These are phyloP conservation scores for Pseudorhombus dupliciocellatus DNA, from an alignment of 2,113 vertebrate species.

Conservation along the genomic window DNA sequence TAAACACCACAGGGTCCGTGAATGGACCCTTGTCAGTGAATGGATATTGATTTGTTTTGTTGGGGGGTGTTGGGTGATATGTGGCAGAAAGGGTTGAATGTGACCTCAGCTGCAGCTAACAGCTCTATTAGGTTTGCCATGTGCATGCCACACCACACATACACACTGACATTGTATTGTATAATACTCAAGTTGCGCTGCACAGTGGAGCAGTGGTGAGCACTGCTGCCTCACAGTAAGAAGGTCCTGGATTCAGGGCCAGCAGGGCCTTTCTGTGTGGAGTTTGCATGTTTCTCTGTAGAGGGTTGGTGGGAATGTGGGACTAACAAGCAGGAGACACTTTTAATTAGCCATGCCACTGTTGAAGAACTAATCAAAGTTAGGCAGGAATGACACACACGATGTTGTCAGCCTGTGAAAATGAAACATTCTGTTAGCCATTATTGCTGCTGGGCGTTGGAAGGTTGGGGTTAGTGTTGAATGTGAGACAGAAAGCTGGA, in stretches of 20 bases:
- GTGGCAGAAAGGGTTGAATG: constrained; percentile 2
- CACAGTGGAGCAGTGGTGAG: no score
- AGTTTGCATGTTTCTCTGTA: background rate
- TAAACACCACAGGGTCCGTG: constrained; percentile 13
- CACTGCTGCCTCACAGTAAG: no score
- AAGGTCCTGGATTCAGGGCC: no score
- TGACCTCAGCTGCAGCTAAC: constrained; percentile 28
- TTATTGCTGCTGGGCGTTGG: constrained; percentile 6
- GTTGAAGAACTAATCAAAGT: constrained; percentile 41
- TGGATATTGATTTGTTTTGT: constrained; percentile 32
- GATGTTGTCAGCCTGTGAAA: constrained; percentile 28
- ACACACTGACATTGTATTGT: no score
- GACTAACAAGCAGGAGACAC: constrained; percentile 42
- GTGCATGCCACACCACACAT: background rate
- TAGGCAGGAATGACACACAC: constrained; percentile 13
- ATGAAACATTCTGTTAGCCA: constrained; percentile 21
- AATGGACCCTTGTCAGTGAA: constrained; percentile 25
- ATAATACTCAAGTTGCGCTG: background rate
- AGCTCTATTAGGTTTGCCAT: background rate
- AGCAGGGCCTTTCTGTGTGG: no score
- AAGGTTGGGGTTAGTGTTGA: background rate
- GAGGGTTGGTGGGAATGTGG: constrained; percentile 6
- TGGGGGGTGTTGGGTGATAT: background rate
- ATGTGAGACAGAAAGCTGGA: constrained; percentile 11
- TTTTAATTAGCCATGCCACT: constrained; percentile 56